A percentile compares a stretch with the other conserved stretches of the same genome.
Conservation (phyloP, 2,113 vertebrate genomes). For the Atractosteus spatula region DNA sequence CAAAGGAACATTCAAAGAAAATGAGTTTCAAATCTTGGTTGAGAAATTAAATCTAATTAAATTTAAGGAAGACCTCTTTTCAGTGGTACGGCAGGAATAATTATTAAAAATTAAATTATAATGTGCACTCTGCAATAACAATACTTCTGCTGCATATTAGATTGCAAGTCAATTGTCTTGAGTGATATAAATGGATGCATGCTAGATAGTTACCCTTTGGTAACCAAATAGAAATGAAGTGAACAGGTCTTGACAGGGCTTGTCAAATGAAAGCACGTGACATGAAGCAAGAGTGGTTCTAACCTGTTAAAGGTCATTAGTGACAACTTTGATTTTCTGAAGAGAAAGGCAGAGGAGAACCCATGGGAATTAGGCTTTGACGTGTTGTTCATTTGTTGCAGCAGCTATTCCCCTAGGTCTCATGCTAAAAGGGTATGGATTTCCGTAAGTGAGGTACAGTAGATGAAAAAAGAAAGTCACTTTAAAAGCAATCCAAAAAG, state of each 20-base stretch:
- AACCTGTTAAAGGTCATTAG: conserved; percentile 2
- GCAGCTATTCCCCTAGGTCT: not conserved
- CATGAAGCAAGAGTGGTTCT: not conserved
- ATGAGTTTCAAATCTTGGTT: too few species aligned
- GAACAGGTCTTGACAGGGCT: not conserved
- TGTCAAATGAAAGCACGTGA: not conserved
- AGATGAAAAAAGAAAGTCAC: too few species aligned
- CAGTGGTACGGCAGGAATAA: not conserved
- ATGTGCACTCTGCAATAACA: not conserved
- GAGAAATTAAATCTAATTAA: not conserved
- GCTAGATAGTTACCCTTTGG: not conserved
- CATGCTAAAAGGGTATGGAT: not conserved
- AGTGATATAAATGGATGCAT: not conserved
- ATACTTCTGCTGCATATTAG: not conserved
- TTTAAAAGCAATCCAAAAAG: too few species aligned
- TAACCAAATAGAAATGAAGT: not conserved
- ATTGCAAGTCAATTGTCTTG: not conserved
- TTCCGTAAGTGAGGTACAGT: too few species aligned
- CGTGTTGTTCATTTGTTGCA: not conserved
- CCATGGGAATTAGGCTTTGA: not conserved
- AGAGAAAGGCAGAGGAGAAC: not conserved
- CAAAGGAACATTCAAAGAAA: too few species aligned
- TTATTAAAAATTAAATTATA: not conserved
- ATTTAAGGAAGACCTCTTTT: not conserved
- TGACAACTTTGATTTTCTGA: conserved; percentile 1